A percentile compares a stretch with the other conserved stretches of the same genome.
phyloP scores from a whole-genome alignment of 2,888 invertebrate species.

The Leptinotarsa haldemani region DNA sequence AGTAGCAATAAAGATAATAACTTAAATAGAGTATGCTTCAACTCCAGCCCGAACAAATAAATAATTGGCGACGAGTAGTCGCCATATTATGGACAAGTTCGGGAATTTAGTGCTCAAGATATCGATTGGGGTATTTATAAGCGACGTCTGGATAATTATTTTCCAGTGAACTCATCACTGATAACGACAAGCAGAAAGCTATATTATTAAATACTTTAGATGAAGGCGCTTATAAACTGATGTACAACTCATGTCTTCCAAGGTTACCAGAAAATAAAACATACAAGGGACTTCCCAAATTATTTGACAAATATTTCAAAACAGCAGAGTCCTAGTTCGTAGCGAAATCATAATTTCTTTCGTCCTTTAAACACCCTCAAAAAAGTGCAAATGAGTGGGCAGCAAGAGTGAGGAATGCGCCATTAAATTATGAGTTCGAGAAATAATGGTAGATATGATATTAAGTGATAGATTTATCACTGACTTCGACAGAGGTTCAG shows the following conservation, averaged over 20 bases:
- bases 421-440: constrained; percentile 36
- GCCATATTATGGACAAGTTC: constrained; percentile 31
- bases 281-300: constrained; percentile 27
- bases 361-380: constrained; percentile 15
- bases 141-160: constrained; percentile 11
- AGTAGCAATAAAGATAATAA: too few relatives aligned
- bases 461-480: constrained; percentile 34
- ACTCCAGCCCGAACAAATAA: neutral
- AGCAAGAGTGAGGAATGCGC: constrained; percentile 30
- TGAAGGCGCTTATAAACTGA: constrained; percentile 40
- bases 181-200: constrained; percentile 26
- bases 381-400: constrained; percentile 39
- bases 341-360: constrained; percentile 33
- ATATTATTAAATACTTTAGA: constrained; percentile 34
- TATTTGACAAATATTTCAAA: constrained; percentile 35
- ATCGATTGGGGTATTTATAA: constrained; percentile 38
- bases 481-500: constrained; percentile 19
- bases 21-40: too few relatives aligned
- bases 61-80: neutral
- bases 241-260: constrained; percentile 39
- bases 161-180: constrained; percentile 17
- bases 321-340: constrained; percentile 29
- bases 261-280: constrained; percentile 30
- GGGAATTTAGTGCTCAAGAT: constrained; percentile 35
- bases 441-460: constrained; percentile 32